These are phyloP conservation scores for Chrysocyon brachyurus DNA, from an alignment of 2,797 vertebrate species.

Conservation along the genomic window DNA sequence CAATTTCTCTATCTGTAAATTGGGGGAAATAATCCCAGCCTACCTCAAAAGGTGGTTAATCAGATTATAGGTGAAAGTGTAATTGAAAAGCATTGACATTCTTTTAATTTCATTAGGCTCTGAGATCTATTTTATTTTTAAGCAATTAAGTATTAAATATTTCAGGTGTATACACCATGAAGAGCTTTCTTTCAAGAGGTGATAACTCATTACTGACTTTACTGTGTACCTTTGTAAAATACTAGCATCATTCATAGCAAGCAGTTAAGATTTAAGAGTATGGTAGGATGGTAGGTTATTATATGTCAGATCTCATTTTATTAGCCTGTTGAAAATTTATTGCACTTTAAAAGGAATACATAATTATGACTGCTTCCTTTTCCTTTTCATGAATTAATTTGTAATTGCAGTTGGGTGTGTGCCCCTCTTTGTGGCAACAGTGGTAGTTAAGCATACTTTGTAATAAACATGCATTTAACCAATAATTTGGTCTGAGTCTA, in stretches of 20 bases:
- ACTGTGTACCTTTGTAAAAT: conserved; percentile 49
- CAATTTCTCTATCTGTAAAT: background rate
- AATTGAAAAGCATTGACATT: conserved; percentile 21
- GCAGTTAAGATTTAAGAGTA: conserved; percentile 54
- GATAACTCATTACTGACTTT: conserved; percentile 5
- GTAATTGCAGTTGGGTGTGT: conserved; percentile 54
- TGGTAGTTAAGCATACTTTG: conserved; percentile 68
- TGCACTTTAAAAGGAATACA: conserved; percentile 65
- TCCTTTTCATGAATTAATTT: conserved; percentile 73
- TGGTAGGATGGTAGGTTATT: conserved; percentile 43
- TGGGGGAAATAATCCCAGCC: background rate
- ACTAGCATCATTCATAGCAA: conserved; percentile 47
- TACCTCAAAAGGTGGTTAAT: conserved; percentile 26
- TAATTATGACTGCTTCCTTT: conserved; percentile 68
- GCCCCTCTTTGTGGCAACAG: conserved; percentile 47
- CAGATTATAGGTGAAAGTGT: background rate
- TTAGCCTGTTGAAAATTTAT: conserved; percentile 74
- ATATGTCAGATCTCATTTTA: conserved; percentile 76
- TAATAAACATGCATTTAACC: conserved; percentile 57
- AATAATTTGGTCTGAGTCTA: conserved; percentile 46
- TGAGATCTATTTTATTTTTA: conserved; percentile 51
- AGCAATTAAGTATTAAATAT: conserved; percentile 57
- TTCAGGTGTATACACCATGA: background rate
- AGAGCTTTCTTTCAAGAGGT: conserved; percentile 48
- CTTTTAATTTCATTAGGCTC: conserved; percentile 34